Percentiles rank a stretch among this genome's conserved stretches.
Evolutionary conservation across 1,140 invertebrate genomes (phyloP).

Genomic region (Orius insidiosus): DNA sequence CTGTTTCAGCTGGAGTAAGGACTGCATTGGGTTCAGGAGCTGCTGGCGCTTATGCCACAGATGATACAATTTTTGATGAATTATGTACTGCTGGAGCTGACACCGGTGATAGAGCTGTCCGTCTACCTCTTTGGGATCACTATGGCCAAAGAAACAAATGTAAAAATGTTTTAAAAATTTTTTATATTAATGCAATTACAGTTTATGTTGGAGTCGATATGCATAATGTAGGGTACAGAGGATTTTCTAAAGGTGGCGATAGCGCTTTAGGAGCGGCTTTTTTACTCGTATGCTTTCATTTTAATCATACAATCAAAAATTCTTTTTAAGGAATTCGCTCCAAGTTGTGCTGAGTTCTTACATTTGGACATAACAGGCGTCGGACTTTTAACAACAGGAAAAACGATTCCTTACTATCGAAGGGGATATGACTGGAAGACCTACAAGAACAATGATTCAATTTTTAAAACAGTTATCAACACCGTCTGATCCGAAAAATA

Average conservation of each 20-base stretch:
- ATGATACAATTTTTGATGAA: conserved; percentile 38
- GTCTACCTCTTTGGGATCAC: conserved; percentile 57
- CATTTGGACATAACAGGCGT: conserved; percentile 43
- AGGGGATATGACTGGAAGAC: conserved; percentile 34
- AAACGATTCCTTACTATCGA: conserved; percentile 30
- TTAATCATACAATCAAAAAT: too few species aligned
- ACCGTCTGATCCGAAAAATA: conserved; percentile 12
- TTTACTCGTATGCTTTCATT: conserved; percentile 29
- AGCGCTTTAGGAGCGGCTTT: conserved; percentile 40
- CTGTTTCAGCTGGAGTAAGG: conserved; percentile 40
- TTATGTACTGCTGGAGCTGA: conserved; percentile 42
- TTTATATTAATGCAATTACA: background rate
- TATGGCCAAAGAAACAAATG: conserved; percentile 28
- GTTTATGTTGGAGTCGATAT: conserved; percentile 25
- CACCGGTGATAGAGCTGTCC: conserved; percentile 77
- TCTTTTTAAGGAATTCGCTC: conserved; percentile 36
- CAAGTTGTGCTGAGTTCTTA: conserved; percentile 33
- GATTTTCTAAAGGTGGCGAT: conserved; percentile 26
- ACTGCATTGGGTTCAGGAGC: conserved; percentile 46
- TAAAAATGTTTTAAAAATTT: conserved; percentile 21
- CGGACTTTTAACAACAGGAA: conserved; percentile 24
- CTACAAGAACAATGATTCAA: conserved; percentile 28
- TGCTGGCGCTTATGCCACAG: conserved; percentile 61
- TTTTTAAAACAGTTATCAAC: conserved; percentile 25
- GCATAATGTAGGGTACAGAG: conserved; percentile 30